Base-by-base conservation (phyloP, 2,113 vertebrate genomes). In the Psephotus haematonotus region DNA sequence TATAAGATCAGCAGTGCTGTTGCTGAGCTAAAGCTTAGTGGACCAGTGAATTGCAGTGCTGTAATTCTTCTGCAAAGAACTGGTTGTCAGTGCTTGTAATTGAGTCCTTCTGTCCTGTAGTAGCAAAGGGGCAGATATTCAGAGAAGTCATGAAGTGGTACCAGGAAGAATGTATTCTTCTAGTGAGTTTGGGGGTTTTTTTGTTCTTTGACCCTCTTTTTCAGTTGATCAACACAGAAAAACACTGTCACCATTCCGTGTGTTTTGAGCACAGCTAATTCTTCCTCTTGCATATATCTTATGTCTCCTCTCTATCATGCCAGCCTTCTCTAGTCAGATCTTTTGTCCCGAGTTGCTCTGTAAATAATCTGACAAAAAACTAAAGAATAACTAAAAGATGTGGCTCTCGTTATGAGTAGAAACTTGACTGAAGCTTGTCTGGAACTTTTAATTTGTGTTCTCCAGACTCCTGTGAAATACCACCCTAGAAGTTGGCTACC, bases 61-160 rank as follows among this genome's bases (percentile, higher is more conserved):
- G 39, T 88, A 94, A 91, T 94, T 94, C 89, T 96, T 85, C 22
- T 52, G 8, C 69, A 90, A 95, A 88, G 87, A 86, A 39, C 22
- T 83, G 27, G 13, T 72, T 95, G 87, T 91, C 85, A 93, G 49
- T 79, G 82, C 60, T 88, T 96, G 77, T 96, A 94, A 83, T 91
- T 91, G 83, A 25, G 41, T 88, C 62, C 53, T 95, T 71, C 62
- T 89, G 24, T 86, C 33, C 47, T 76, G 52, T 52, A 17, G 47
- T 10, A 86, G 47, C 68, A 86, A 68, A 80, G 75, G 78, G 65
- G n/a, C 68, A 79, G 39, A 64, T 94, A 23, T 74, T 88, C 35
- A 78, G 35, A 68, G 64, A 92, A 93, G 83, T 72, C 13, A 0
- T 52, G 55, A 82, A 84, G 44, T 3, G 0, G 65, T 91, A 82